phyloP scores from a whole-genome alignment of 2,797 vertebrate species.

The Vespertilio murinus region DNA sequence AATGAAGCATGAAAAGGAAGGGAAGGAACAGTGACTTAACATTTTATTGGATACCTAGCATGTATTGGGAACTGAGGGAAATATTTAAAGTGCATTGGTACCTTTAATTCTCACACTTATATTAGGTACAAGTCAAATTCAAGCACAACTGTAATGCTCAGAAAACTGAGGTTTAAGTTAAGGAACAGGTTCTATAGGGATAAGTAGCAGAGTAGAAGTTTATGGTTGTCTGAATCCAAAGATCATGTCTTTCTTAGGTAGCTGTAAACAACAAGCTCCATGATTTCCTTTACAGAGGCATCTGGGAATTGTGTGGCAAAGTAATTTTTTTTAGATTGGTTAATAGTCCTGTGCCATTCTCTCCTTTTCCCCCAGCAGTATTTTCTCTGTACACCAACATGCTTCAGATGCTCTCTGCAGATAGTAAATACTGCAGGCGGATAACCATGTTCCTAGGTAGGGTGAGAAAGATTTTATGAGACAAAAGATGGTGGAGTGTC shows the following conservation, averaged over 20 bases:
- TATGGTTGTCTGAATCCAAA: neutral
- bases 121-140: neutral
- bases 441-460: neutral
- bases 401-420: neutral
- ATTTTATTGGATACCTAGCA: neutral
- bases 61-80: neutral
- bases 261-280: neutral
- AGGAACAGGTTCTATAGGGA: neutral
- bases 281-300: neutral
- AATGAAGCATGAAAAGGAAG: neutral
- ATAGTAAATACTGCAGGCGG: neutral
- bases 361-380: neutral
- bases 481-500: neutral
- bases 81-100: neutral
- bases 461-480: neutral
- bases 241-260: neutral
- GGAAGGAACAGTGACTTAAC: neutral
- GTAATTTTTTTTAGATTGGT: neutral
- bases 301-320: neutral
- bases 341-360: neutral
- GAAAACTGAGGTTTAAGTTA: neutral
- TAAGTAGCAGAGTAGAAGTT: neutral
- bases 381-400: neutral
- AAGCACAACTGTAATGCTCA: neutral
- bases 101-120: neutral